Evolutionary conservation across 2,797 vertebrate genomes (phyloP).

Genomic region (Rhynchotus rufescens): DNA sequence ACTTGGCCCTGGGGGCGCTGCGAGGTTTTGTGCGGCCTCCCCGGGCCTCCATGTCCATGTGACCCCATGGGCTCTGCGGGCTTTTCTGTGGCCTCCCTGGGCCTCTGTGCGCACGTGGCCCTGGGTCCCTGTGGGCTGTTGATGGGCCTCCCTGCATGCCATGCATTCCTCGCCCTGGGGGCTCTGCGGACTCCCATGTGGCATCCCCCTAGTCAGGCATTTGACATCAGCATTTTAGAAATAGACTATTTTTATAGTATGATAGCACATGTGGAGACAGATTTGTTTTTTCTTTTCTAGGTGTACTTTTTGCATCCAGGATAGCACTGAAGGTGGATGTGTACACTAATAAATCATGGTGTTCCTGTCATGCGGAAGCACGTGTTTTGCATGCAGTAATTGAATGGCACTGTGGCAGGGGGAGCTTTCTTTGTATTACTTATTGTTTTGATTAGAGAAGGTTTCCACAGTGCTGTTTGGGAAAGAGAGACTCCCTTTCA

Average conservation of each 20-base stretch:
- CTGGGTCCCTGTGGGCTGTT: too few relatives aligned
- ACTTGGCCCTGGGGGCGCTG: too few relatives aligned
- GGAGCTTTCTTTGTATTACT: neutral
- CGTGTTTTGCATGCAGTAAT: neutral
- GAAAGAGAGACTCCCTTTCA: neutral
- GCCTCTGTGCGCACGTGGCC: too few relatives aligned
- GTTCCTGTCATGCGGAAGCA: neutral
- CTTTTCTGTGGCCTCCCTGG: too few relatives aligned
- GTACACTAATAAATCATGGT: neutral
- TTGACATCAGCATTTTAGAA: neutral
- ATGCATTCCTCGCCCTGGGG: too few relatives aligned
- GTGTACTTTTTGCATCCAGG: neutral
- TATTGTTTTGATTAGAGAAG: neutral
- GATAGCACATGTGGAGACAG: neutral
- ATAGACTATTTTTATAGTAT: neutral
- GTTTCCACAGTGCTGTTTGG: neutral
- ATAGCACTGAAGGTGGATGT: neutral
- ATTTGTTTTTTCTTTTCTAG: neutral
- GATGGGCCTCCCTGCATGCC: too few relatives aligned
- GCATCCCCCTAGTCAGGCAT: neutral
- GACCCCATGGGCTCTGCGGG: too few relatives aligned
- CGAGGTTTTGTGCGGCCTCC: too few relatives aligned
- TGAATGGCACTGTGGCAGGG: neutral
- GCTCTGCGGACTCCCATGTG: too few relatives aligned
- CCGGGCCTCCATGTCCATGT: too few relatives aligned